These are phyloP conservation scores for Callocephalon fimbriatum DNA, from an alignment of 2,113 vertebrate species.

Conservation along the genomic window DNA sequence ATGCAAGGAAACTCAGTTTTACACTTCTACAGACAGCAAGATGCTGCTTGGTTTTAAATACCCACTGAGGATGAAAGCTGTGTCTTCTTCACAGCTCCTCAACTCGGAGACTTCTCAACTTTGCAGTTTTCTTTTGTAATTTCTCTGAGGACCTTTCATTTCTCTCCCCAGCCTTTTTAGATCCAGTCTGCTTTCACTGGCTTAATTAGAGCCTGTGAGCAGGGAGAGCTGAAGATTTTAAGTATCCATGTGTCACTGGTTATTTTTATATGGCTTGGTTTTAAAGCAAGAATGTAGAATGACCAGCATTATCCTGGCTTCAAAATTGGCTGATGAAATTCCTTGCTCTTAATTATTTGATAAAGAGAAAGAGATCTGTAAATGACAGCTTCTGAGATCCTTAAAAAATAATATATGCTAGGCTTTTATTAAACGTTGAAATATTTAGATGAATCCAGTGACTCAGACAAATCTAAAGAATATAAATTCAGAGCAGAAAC, in stretches of 20 bases:
- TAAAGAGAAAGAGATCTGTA: neutral
- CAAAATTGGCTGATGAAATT: neutral
- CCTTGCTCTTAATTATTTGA: conserved; percentile 7
- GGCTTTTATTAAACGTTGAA: conserved; percentile 46
- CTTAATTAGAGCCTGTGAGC: neutral
- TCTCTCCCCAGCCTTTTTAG: neutral
- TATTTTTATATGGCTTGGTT: neutral
- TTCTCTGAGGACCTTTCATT: neutral
- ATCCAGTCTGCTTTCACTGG: neutral
- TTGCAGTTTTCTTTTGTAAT: neutral
- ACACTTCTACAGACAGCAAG: neutral
- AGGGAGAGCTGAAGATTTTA: neutral
- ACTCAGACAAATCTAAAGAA: conserved; percentile 14
- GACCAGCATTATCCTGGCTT: neutral
- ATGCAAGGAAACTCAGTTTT: neutral
- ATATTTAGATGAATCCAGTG: conserved; percentile 49
- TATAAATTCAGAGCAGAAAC: conserved; percentile 19
- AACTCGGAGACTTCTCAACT: neutral
- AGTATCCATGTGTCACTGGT: neutral
- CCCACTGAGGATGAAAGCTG: neutral
- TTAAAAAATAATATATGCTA: neutral
- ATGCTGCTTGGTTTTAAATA: neutral
- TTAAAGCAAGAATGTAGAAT: neutral
- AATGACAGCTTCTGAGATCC: neutral
- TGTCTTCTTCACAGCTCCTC: neutral